A percentile compares a stretch with the other conserved stretches of the same genome.
Evolutionary conservation across 2,888 invertebrate species (phyloP).

Genomic region (Xiphydria camelus): DNA sequence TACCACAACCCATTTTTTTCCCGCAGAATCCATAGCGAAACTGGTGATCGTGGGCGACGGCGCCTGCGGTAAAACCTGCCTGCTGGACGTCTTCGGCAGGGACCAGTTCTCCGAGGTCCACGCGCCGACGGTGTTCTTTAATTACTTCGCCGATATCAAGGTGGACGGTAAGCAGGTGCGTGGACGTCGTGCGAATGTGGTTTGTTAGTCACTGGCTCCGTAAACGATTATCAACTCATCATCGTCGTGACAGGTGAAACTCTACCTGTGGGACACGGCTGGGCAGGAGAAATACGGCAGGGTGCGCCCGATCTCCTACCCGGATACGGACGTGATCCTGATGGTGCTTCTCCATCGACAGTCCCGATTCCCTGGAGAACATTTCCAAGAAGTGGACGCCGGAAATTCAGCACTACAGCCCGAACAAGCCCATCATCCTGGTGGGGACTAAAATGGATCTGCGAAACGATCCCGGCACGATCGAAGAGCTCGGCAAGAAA

Average conservation of each 20-base stretch:
- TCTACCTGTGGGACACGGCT: conserved; percentile 96
- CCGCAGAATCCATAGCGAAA: conserved; percentile 85
- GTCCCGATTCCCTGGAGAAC: conserved; percentile 98
- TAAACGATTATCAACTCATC: not conserved
- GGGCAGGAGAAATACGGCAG: conserved; percentile 98
- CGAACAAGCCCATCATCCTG: conserved; percentile 97
- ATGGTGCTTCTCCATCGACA: conserved; percentile 99
- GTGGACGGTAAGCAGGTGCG: conserved; percentile 88
- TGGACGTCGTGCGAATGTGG: too few species aligned
- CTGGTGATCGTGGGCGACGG: conserved; percentile 98
- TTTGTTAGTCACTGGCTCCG: too few species aligned
- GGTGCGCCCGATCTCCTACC: conserved; percentile 92
- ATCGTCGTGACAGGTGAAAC: conserved; percentile 67
- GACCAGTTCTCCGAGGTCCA: conserved; percentile 99
- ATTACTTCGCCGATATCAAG: conserved; percentile 99
- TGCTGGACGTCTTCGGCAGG: conserved; percentile 98
- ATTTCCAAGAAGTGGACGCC: conserved; percentile 99
- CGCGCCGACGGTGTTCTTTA: conserved; percentile 99
- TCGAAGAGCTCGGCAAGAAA: conserved; percentile 95
- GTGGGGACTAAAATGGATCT: conserved; percentile 99
- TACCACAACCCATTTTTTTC: conserved; percentile 44
- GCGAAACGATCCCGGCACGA: conserved; percentile 90
- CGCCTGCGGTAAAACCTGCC: conserved; percentile 99
- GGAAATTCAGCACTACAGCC: conserved; percentile 98
- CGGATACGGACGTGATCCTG: conserved; percentile 98